Percentiles rank a stretch among this genome's conserved stretches.
Evolutionary conservation across 2,113 vertebrate species (phyloP).

Genomic region (Trachemys scripta): DNA sequence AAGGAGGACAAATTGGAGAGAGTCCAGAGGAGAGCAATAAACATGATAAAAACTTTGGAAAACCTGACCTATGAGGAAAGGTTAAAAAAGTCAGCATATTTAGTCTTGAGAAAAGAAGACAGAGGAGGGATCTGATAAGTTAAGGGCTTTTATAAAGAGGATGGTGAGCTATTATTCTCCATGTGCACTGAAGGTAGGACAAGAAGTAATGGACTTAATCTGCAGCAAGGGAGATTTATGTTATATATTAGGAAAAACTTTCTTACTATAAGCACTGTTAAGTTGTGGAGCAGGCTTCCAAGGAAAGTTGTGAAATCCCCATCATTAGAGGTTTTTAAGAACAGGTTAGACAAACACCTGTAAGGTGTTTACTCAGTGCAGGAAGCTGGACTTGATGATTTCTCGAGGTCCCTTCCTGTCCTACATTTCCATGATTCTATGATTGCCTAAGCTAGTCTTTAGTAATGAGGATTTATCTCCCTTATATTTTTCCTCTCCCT

Average conservation of each 20-base stretch:
- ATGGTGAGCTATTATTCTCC: neutral
- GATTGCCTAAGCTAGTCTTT: neutral
- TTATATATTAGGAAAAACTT: neutral
- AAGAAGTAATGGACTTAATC: neutral
- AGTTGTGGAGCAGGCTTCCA: neutral
- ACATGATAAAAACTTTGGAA: neutral
- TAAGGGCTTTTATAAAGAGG: neutral
- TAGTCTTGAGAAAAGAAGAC: neutral
- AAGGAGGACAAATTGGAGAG: neutral
- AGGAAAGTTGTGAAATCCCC: neutral
- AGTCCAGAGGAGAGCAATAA: neutral
- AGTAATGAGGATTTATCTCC: neutral
- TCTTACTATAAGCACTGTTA: neutral
- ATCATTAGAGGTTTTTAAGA: neutral
- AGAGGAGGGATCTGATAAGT: neutral
- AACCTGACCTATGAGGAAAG: neutral
- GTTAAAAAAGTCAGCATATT: neutral
- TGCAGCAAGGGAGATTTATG: neutral
- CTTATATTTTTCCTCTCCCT: neutral
- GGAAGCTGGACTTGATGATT: neutral
- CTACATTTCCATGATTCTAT: neutral
- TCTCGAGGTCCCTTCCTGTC: neutral
- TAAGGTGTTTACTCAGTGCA: neutral
- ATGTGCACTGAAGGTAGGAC: neutral
- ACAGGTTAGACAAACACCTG: neutral